Percentiles rank a stretch among this genome's conserved stretches.
These are phyloP conservation scores for Conus betulinus DNA, from an alignment of 1,140 invertebrate species.

Conservation along the genomic window DNA sequence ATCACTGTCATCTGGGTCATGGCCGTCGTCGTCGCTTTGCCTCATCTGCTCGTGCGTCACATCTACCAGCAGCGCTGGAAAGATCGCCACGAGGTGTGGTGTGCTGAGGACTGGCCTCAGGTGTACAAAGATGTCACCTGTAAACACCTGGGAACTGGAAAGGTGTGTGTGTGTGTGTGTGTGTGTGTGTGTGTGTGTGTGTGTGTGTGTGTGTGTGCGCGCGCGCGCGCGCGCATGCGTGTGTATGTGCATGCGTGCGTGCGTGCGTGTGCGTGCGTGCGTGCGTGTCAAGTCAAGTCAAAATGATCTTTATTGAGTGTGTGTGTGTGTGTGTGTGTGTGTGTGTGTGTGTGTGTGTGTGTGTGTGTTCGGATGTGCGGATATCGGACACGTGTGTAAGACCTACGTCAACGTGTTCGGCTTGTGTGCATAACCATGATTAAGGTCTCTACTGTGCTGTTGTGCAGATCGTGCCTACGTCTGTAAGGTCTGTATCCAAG, in stretches of 20 bases:
- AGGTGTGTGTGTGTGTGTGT: not conserved
- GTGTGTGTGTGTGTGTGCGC: not conserved
- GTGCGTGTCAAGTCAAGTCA: no score
- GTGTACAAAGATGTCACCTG: conserved; percentile 52
- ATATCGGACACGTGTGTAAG: no score
- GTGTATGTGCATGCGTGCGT: not conserved
- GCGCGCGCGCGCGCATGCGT: not conserved
- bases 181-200: not conserved
- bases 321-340: not conserved
- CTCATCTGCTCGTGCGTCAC: conserved; percentile 67
- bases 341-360: not conserved
- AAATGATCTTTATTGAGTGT: no score
- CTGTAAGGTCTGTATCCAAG: no score
- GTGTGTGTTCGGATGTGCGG: no score
- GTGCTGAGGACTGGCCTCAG: conserved; percentile 64
- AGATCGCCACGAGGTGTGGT: conserved; percentile 66
- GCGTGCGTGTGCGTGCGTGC: not conserved
- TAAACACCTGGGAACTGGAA: conserved; percentile 41
- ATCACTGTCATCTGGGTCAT: conserved; percentile 75
- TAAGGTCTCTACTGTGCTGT: no score
- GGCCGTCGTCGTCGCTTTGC: conserved; percentile 69
- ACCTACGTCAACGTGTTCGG: no score
- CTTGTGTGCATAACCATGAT: no score
- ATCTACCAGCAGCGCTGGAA: conserved; percentile 59
- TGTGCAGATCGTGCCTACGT: no score